Conservation (phyloP, 2,113 vertebrate genomes). For the Scalopus aquaticus region DNA sequence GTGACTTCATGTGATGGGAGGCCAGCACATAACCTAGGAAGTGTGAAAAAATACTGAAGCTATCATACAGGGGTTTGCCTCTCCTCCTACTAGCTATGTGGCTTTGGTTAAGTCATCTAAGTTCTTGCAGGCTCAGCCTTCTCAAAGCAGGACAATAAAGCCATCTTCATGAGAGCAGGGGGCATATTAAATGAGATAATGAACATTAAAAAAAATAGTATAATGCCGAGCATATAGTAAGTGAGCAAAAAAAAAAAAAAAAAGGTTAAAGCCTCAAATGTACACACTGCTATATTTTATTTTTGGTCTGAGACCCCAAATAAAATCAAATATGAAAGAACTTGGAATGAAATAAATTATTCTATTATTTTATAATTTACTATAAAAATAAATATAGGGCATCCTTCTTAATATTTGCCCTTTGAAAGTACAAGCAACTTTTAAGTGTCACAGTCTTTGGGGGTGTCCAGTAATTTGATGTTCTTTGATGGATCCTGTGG, state of each 20-base stretch:
- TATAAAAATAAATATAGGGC: background rate
- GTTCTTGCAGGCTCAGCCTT: background rate
- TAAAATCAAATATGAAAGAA: slow-evolving; percentile 9
- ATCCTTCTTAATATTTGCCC: background rate
- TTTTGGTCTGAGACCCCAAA: background rate
- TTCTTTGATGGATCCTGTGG: background rate
- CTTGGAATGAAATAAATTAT: slow-evolving; percentile 21
- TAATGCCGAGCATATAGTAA: background rate
- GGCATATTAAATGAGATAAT: background rate
- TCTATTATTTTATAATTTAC: background rate
- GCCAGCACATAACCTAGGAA: background rate
- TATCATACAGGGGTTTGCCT: background rate
- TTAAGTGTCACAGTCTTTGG: background rate
- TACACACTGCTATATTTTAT: background rate
- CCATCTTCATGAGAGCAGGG: background rate
- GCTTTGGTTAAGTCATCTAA: background rate
- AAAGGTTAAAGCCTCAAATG: background rate
- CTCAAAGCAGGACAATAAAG: background rate
- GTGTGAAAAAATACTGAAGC: background rate
- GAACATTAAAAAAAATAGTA: background rate
- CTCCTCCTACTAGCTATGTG: background rate
- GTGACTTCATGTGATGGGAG: background rate
- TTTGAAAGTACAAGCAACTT: background rate
- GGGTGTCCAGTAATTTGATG: background rate
- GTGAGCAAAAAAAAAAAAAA: background rate